Evolutionary conservation across 2,113 vertebrate genomes (phyloP).

Genomic region (Coptodon rendalli): DNA sequence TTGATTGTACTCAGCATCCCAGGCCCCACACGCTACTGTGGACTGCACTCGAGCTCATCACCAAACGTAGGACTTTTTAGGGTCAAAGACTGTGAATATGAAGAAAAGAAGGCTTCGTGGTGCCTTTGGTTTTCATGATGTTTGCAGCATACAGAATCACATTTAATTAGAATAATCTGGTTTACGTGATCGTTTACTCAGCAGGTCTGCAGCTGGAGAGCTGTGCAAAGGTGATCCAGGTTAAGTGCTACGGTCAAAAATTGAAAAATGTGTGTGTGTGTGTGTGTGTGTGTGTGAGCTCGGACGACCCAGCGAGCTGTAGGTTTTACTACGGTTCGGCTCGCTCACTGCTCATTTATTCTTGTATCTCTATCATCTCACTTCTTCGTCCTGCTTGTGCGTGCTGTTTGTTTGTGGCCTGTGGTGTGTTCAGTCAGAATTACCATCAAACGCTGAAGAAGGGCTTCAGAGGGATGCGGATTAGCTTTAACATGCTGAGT

Average conservation of each 20-base stretch:
- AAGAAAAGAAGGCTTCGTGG: neutral
- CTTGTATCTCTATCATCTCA: neutral
- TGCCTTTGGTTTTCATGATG: neutral
- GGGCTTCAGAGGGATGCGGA: slow-evolving; percentile 27
- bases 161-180: neutral
- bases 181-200: neutral
- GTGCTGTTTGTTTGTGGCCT: slow-evolving; percentile 45
- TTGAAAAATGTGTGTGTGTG: neutral
- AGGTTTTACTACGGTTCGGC: slow-evolving; percentile 4
- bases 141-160: neutral
- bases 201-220: neutral
- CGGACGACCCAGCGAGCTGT: neutral
- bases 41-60: neutral
- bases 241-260: slow-evolving; percentile 20
- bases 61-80: neutral
- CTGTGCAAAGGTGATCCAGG: neutral
- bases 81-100: neutral
- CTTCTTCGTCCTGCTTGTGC: neutral
- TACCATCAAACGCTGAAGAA: slow-evolving; percentile 39
- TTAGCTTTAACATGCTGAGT: slow-evolving; percentile 57
- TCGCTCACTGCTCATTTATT: neutral
- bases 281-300: neutral
- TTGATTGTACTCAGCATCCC: neutral
- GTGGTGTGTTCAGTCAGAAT: slow-evolving; percentile 49
- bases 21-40: neutral